phyloP scores from a whole-genome alignment of 1,140 invertebrate genomes.

The Stegodyphus dumicola region DNA sequence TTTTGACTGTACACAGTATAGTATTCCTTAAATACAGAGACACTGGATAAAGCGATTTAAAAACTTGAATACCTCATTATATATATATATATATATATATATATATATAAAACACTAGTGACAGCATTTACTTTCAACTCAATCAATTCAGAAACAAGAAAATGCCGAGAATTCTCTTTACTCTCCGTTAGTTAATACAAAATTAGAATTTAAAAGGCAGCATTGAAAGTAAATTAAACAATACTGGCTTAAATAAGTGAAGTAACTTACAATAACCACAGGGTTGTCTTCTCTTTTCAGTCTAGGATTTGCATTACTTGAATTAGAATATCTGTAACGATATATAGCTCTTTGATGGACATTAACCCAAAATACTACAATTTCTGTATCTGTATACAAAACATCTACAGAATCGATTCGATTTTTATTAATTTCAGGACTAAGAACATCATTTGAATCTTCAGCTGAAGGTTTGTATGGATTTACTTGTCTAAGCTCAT shows the following conservation, averaged over 20 bases:
- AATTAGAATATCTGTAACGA: slow-evolving; percentile 37
- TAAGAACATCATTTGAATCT: slow-evolving; percentile 65
- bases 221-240: background rate
- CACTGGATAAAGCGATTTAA: no score
- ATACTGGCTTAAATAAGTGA: background rate
- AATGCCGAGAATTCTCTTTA: no score
- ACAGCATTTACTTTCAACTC: no score
- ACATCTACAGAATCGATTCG: slow-evolving; percentile 66
- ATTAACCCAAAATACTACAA: slow-evolving; percentile 63
- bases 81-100: no score
- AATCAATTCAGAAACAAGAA: no score
- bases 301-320: background rate
- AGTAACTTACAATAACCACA: slow-evolving; percentile 33
- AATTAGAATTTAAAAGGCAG: no score
- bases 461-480: slow-evolving; percentile 73
- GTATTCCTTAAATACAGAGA: no score
- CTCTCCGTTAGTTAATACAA: no score
- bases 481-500: slow-evolving; percentile 74
- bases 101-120: no score
- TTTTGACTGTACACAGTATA: no score
- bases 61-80: no score
- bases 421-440: slow-evolving; percentile 42
- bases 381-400: slow-evolving; percentile 58
- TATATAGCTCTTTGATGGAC: slow-evolving; percentile 63
- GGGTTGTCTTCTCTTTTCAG: slow-evolving; percentile 46